These are phyloP conservation scores for Pectinophora gossypiella DNA, from an alignment of 1,140 invertebrate species.

Conservation along the genomic window DNA sequence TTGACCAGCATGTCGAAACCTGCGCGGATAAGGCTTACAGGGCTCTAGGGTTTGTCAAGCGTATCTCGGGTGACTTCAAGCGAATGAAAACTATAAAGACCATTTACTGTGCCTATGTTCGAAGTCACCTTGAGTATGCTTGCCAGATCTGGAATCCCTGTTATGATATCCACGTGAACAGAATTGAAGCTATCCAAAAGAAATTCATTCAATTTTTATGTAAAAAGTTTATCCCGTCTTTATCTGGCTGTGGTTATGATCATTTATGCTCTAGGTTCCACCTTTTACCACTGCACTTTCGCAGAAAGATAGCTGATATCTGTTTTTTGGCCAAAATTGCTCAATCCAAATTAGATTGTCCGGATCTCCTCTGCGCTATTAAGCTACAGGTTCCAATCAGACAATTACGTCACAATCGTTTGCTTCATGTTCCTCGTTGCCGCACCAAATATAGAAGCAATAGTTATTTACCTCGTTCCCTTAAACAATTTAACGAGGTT, in stretches of 20 bases:
- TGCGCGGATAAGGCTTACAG: not conserved
- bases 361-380: not conserved
- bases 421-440: not conserved
- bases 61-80: not conserved
- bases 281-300: not conserved
- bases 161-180: not conserved
- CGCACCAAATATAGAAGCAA: not conserved
- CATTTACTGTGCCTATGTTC: not conserved
- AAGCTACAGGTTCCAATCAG: not conserved
- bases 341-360: not conserved
- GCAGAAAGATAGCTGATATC: not conserved
- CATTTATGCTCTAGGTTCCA: not conserved
- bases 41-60: not conserved
- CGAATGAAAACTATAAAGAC: not conserved
- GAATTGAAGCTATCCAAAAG: not conserved
- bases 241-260: not conserved
- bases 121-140: not conserved
- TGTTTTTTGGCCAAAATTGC: not conserved
- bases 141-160: not conserved
- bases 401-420: not conserved
- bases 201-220: not conserved
- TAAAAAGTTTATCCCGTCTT: not conserved
- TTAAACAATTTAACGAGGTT: not conserved
- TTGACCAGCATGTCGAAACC: not conserved
- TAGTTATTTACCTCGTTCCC: not conserved